These are phyloP conservation scores for Deilephila porcellus DNA, from an alignment of 2,888 invertebrate genomes.

Conservation along the genomic window DNA sequence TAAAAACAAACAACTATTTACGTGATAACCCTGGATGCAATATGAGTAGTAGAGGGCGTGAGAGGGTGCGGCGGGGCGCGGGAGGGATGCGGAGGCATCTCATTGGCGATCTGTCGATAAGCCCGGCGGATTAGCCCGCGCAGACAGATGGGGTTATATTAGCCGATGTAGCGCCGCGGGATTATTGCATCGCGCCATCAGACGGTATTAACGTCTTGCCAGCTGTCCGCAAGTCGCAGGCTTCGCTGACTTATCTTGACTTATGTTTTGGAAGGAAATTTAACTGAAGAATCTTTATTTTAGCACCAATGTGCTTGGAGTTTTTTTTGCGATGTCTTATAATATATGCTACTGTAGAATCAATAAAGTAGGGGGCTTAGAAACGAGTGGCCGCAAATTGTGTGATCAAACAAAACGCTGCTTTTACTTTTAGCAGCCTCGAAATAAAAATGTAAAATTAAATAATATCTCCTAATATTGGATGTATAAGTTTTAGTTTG, in stretches of 20 bases:
- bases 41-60: background rate
- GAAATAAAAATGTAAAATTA: too few species aligned
- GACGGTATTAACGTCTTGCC: constrained; percentile 22
- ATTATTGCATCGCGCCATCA: constrained; percentile 42
- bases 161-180: constrained; percentile 39
- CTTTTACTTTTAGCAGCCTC: too few species aligned
- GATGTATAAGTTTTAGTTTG: too few species aligned
- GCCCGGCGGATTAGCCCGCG: constrained; percentile 33
- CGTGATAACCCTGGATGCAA: background rate
- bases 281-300: background rate
- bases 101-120: constrained; percentile 48
- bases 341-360: too few species aligned
- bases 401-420: too few species aligned
- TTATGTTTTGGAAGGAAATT: background rate
- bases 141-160: constrained; percentile 24
- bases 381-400: too few species aligned
- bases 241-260: background rate
- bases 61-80: background rate
- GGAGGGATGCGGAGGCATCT: constrained; percentile 31
- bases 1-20: too few species aligned
- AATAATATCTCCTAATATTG: too few species aligned
- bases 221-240: background rate
- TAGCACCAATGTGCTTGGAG: too few species aligned
- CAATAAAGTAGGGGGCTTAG: too few species aligned
- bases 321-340: too few species aligned